Conservation (phyloP, 2,113 vertebrate species). For the Gavia stellata region DNA sequence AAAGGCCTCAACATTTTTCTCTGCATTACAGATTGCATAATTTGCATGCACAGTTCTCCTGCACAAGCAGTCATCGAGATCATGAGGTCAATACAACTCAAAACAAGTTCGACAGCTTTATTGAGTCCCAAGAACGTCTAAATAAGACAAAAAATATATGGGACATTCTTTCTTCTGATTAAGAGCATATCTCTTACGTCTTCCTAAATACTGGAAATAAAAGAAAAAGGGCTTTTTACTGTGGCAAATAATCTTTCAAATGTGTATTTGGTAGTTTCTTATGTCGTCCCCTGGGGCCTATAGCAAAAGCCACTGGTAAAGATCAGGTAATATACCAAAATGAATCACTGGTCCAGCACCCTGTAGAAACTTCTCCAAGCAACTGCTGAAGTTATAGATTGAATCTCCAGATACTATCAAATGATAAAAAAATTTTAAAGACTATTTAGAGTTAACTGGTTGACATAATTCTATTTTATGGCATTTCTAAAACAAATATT, state of each 20-base stretch:
- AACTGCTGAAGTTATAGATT: background rate
- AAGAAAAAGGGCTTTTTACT: background rate
- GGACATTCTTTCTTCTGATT: background rate
- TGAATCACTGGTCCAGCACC: background rate
- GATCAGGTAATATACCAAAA: background rate
- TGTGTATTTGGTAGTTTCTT: background rate
- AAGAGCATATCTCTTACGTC: background rate
- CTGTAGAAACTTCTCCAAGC: background rate
- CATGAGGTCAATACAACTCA: background rate
- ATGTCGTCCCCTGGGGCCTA: background rate
- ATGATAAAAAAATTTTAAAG: background rate
- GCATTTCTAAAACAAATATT: background rate
- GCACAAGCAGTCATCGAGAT: background rate
- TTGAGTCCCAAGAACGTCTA: background rate
- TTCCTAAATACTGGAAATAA: background rate
- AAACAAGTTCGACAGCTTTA: background rate
- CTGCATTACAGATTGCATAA: background rate
- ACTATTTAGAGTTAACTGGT: background rate
- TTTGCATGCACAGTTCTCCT: background rate
- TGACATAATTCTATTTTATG: background rate
- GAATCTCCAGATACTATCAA: background rate
- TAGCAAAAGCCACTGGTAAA: background rate
- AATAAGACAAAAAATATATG: background rate
- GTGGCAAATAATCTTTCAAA: background rate
- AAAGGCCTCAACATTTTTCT: background rate